These are phyloP conservation scores for Plectropomus leopardus DNA, from an alignment of 2,113 vertebrate genomes.

Conservation along the genomic window DNA sequence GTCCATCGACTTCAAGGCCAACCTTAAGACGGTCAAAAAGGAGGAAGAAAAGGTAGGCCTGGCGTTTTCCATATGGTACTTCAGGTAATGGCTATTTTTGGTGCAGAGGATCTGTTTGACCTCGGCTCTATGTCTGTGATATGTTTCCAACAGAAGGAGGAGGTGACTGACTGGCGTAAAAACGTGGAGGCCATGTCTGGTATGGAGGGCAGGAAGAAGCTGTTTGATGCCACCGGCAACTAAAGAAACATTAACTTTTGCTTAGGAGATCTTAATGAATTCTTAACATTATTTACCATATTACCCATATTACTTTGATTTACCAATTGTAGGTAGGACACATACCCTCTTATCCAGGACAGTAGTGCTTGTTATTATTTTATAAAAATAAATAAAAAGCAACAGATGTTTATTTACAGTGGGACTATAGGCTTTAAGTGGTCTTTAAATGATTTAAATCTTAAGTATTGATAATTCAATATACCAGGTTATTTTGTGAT, in stretches of 20 bases:
- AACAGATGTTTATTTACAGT: not conserved
- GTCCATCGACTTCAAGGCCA: conserved; percentile 77
- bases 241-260: conserved; percentile 19
- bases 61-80: not conserved
- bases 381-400: not conserved
- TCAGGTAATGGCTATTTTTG: not conserved
- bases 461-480: not conserved
- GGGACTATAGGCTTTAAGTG: not conserved
- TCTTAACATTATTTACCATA: not conserved
- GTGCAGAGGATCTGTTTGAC: not conserved
- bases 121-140: not conserved
- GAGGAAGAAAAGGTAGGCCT: conserved; percentile 76
- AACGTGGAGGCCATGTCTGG: conserved; percentile 87
- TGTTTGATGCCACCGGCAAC: conserved; percentile 72
- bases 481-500: not conserved
- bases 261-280: not conserved
- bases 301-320: not conserved
- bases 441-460: not conserved
- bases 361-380: not conserved
- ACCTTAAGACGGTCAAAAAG: conserved; percentile 82
- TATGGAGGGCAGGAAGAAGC: conserved; percentile 87
- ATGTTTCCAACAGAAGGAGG: conserved; percentile 59
- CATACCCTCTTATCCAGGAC: not conserved
- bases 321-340: not conserved
- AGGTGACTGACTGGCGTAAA: conserved; percentile 86